Percentiles rank a stretch among this genome's conserved stretches.
Evolutionary conservation across 2,113 vertebrate genomes (phyloP).

Genomic region (Phalacrocorax aristotelis): DNA sequence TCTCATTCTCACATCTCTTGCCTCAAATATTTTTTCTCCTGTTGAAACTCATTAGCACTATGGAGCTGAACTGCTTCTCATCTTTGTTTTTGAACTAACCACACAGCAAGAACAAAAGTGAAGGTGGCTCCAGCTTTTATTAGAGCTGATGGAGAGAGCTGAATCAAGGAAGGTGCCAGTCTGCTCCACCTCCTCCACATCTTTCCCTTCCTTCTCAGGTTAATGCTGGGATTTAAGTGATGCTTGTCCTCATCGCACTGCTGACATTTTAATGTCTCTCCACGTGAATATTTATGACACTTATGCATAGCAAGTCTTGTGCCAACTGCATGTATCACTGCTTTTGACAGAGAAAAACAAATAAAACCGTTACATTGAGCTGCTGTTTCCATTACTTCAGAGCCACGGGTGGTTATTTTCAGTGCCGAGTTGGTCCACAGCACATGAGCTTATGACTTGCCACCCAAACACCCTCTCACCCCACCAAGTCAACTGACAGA

Average conservation of each 20-base stretch:
- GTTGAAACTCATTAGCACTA: not conserved
- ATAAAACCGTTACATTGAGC: constrained; percentile 26
- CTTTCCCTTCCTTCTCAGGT: not conserved
- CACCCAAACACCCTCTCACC: not conserved
- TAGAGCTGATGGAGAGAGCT: not conserved
- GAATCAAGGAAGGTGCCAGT: not conserved
- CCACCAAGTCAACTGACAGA: not conserved
- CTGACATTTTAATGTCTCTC: not conserved
- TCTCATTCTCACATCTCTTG: not conserved
- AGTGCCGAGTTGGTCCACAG: not conserved
- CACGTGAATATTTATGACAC: not conserved
- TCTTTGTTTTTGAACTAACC: not conserved
- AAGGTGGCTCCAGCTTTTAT: not conserved
- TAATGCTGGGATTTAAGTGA: not conserved
- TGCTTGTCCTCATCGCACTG: not conserved
- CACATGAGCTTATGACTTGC: not conserved
- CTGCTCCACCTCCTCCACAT: not conserved
- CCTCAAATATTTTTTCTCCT: constrained; percentile 18
- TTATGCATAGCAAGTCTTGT: not conserved
- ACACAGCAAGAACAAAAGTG: not conserved
- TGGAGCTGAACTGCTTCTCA: not conserved
- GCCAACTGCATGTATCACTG: constrained; percentile 46
- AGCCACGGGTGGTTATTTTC: not conserved
- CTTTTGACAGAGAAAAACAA: constrained; percentile 30
- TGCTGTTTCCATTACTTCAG: not conserved